Evolutionary conservation across 2,888 invertebrate genomes (phyloP).

Genomic region (Linyphia triangularis): DNA sequence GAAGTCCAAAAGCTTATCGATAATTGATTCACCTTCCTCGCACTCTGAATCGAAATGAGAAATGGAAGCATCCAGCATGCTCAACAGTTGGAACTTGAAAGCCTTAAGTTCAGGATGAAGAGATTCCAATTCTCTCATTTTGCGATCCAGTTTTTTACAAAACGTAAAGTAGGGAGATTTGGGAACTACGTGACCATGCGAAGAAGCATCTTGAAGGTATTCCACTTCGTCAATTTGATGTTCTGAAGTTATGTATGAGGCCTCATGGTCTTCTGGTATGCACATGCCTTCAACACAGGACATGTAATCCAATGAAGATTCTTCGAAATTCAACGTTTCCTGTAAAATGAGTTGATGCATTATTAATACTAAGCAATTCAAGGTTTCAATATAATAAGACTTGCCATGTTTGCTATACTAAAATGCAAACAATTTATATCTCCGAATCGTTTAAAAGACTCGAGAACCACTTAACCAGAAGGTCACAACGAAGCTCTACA

Average conservation of each 20-base stretch:
- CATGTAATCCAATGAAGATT: not conserved
- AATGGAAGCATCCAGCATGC: not conserved
- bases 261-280: not conserved
- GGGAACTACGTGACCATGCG: not conserved
- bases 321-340: not conserved
- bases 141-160: not conserved
- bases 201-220: not conserved
- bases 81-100: not conserved
- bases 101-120: constrained; percentile 32
- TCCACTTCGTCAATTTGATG: not conserved
- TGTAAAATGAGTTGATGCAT: not conserved
- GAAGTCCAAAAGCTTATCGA: not conserved
- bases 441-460: too few species aligned
- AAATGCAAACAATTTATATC: too few species aligned
- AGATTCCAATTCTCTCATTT: constrained; percentile 17
- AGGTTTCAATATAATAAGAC: too few species aligned
- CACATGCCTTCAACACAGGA: not conserved
- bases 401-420: too few species aligned
- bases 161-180: not conserved
- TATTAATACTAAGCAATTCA: not conserved
- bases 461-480: too few species aligned
- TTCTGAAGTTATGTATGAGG: not conserved
- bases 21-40: not conserved
- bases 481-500: too few species aligned
- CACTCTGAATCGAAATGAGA: not conserved